Conservation (phyloP, 2,797 vertebrate genomes). For the Acrossocheilus wenchowensis region DNA sequence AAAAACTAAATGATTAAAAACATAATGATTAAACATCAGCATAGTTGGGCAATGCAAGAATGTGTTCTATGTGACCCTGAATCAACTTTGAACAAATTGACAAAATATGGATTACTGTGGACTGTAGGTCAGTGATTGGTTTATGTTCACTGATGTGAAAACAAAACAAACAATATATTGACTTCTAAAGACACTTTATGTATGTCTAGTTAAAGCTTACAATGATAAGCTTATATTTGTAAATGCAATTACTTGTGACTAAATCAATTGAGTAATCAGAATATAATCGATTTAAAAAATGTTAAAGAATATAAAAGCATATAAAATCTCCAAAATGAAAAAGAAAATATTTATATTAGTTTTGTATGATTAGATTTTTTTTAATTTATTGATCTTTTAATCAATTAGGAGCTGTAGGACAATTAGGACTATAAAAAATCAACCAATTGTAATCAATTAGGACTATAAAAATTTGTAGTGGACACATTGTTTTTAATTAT, state of each 20-base stretch:
- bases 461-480: not conserved
- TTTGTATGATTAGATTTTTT: not conserved
- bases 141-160: not conserved
- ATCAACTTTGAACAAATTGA: not conserved
- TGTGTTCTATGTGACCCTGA: constrained; percentile 10
- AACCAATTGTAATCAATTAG: too few relatives aligned
- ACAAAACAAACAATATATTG: constrained; percentile 1
- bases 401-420: not conserved
- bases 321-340: not conserved
- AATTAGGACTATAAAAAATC: not conserved
- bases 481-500: not conserved
- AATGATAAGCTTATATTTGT: not conserved
- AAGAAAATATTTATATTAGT: not conserved
- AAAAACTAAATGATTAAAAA: not conserved
- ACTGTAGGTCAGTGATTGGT: not conserved
- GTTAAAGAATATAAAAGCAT: not conserved
- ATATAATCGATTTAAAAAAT: not conserved
- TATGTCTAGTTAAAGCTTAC: not conserved
- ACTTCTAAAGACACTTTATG: not conserved
- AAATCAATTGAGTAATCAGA: not conserved
- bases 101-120: not conserved
- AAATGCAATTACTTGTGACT: not conserved
- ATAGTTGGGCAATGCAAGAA: not conserved
- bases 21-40: not conserved
- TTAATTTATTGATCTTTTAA: too few relatives aligned